Percentiles rank a stretch among this genome's conserved stretches.
These are phyloP conservation scores for Valencia hispanica DNA, from an alignment of 2,797 vertebrate genomes.

Conservation along the genomic window DNA sequence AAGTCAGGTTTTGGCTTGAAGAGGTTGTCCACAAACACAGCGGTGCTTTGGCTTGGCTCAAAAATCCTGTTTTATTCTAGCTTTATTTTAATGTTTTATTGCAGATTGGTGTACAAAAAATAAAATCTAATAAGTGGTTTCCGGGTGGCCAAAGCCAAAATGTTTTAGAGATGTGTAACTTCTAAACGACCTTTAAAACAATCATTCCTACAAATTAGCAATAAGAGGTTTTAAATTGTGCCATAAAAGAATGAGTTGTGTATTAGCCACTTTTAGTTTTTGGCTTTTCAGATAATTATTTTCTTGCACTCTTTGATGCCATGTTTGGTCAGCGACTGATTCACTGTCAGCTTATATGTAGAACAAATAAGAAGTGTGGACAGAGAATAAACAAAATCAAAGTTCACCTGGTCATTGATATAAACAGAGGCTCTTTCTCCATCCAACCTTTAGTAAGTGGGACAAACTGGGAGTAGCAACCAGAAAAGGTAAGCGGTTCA, in stretches of 20 bases:
- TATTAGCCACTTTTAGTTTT: not conserved
- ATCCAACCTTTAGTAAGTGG: conserved; percentile 7
- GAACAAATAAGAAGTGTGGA: conserved; percentile 44
- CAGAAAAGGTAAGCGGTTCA: conserved; percentile 38
- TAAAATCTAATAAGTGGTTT: too few species aligned
- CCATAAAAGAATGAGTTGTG: too few species aligned
- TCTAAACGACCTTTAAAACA: too few species aligned
- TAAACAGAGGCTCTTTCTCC: conserved; percentile 25
- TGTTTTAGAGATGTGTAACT: too few species aligned
- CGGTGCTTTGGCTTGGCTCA: conserved; percentile 78
- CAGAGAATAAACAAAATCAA: conserved; percentile 61
- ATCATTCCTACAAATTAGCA: too few species aligned
- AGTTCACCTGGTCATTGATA: conserved; percentile 50
- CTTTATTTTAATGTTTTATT: too few species aligned
- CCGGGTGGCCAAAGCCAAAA: too few species aligned
- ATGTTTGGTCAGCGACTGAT: conserved; percentile 28
- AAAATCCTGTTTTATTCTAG: too few species aligned
- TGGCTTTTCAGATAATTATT: not conserved
- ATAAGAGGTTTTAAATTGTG: too few species aligned
- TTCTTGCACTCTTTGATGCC: not conserved
- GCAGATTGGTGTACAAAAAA: too few species aligned
- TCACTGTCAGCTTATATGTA: conserved; percentile 43
- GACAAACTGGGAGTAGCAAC: conserved; percentile 6
- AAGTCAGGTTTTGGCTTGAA: conserved; percentile 80
- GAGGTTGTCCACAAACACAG: conserved; percentile 79